Evolutionary conservation across 2,888 invertebrate genomes (phyloP).

Genomic region (Cheilosia impressa): DNA sequence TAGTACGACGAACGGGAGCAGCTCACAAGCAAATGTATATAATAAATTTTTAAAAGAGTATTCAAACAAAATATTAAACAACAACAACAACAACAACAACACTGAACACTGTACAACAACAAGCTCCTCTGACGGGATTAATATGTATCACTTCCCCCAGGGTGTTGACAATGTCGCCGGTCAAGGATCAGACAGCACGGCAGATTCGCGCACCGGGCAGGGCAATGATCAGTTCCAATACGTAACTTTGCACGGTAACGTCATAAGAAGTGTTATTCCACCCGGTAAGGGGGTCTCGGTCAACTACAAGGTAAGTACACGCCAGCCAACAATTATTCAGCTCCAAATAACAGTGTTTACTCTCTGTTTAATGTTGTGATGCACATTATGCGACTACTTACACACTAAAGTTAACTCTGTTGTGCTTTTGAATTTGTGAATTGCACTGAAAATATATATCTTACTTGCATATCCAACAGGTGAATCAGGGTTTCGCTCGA

Average conservation of each 20-base stretch:
- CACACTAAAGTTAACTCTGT: slow-evolving; percentile 47
- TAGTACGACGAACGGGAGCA: slow-evolving; percentile 33
- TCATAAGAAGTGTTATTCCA: slow-evolving; percentile 83
- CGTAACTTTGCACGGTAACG: slow-evolving; percentile 83
- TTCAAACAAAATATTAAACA: slow-evolving; percentile 78
- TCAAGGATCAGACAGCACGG: slow-evolving; percentile 57
- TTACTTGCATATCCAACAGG: slow-evolving; percentile 77
- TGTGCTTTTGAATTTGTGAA: slow-evolving; percentile 14
- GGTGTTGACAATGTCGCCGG: slow-evolving; percentile 70
- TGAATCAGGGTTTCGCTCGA: slow-evolving; percentile 82
- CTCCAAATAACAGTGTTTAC: slow-evolving; percentile 29
- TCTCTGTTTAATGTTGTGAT: slow-evolving; percentile 64
- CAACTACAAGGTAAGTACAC: slow-evolving; percentile 81
- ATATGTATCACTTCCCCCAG: slow-evolving; percentile 58
- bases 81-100: slow-evolving; percentile 70
- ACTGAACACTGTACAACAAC: slow-evolving; percentile 67
- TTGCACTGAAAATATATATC: slow-evolving; percentile 40
- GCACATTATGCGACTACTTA: slow-evolving; percentile 46
- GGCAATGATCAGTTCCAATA: slow-evolving; percentile 82
- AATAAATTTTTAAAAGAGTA: slow-evolving; percentile 82
- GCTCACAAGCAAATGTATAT: slow-evolving; percentile 77
- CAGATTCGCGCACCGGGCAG: slow-evolving; percentile 59
- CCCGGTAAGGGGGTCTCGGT: slow-evolving; percentile 82
- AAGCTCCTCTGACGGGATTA: slow-evolving; percentile 70
- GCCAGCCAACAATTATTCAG: no score